A percentile compares a stretch with the other conserved stretches of the same genome.
Evolutionary conservation across 2,113 vertebrate species (phyloP).

Genomic region (Passer montanus): DNA sequence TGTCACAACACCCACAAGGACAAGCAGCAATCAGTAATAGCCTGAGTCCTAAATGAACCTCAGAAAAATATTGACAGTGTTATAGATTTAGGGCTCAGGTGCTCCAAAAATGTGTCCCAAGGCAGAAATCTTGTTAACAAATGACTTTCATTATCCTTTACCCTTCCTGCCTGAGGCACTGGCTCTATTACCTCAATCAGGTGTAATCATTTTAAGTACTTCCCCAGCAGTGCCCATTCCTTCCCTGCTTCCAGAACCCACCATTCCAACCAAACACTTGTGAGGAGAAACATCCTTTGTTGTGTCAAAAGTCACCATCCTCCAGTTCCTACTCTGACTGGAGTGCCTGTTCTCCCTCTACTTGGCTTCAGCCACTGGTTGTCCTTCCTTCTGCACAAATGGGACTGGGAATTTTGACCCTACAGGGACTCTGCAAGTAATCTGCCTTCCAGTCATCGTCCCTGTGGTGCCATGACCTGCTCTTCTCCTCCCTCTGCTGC

Average conservation of each 20-base stretch:
- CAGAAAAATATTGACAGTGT: background rate
- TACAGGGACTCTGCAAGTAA: background rate
- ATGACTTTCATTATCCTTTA: background rate
- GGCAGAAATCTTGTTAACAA: background rate
- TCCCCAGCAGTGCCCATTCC: background rate
- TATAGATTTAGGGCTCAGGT: background rate
- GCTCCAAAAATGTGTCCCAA: background rate
- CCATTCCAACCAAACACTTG: background rate
- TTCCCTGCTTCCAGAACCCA: background rate
- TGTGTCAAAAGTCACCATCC: background rate
- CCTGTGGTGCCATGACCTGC: background rate
- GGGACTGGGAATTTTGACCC: background rate
- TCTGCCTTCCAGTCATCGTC: fast-evolving
- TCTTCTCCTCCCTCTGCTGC: background rate
- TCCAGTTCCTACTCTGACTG: background rate
- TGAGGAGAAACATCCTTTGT: background rate
- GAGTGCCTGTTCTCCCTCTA: background rate
- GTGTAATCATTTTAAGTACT: background rate
- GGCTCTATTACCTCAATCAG: background rate
- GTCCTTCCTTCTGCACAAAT: background rate
- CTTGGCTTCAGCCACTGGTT: background rate
- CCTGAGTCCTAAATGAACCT: background rate
- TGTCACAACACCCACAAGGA: background rate
- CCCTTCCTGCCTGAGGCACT: background rate
- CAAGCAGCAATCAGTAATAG: background rate